Percentiles rank a stretch among this genome's conserved stretches.
phyloP scores from a whole-genome alignment of 2,113 vertebrate genomes.

The Neopipo cinnamomea region DNA sequence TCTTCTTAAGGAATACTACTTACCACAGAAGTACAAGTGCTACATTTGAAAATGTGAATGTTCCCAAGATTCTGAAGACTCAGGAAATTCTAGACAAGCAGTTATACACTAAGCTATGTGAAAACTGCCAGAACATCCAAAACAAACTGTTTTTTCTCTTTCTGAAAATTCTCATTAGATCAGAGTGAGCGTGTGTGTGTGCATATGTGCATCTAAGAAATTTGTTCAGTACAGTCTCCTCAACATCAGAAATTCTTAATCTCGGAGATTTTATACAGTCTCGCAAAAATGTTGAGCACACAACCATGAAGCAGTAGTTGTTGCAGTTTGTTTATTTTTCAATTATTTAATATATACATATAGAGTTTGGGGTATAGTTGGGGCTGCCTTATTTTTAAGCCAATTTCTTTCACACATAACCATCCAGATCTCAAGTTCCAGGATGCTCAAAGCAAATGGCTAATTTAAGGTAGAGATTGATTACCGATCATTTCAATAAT shows the following conservation, averaged over 20 bases:
- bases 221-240: not conserved
- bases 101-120: not conserved
- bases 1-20: not conserved
- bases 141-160: not conserved
- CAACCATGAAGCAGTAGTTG: not conserved
- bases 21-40: not conserved
- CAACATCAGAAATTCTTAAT: not conserved
- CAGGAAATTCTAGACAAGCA: not conserved
- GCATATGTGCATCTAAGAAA: not conserved
- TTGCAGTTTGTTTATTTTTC: not conserved
- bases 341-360: not conserved
- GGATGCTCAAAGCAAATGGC: not conserved
- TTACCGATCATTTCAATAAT: not conserved
- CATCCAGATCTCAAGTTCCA: not conserved
- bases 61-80: not conserved
- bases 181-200: accelerated
- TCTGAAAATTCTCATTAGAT: not conserved
- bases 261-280: not conserved
- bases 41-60: not conserved
- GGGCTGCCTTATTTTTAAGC: not conserved
- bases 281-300: not conserved
- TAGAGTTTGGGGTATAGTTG: not conserved
- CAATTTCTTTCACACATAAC: not conserved
- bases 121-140: not conserved
- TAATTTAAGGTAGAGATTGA: not conserved